Evolutionary conservation across 2,888 invertebrate species (phyloP), one percentile per base, ranked within the genome.

Genomic region (Eupeodes luniger): DNA sequence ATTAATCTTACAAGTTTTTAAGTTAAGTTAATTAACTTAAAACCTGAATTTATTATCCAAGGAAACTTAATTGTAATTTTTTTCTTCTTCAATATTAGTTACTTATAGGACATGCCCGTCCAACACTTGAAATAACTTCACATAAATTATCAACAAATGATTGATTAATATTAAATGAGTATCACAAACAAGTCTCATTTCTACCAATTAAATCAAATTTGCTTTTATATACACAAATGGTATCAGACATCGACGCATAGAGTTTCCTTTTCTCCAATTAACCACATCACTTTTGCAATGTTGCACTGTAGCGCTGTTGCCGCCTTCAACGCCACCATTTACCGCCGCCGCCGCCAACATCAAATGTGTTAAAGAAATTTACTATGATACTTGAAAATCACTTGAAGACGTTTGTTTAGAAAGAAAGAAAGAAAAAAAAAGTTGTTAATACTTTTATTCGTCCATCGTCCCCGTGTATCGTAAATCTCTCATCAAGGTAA

Each of bases 401-500:
- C 10, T 70, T 70, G 12, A 57, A 57, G 72, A 69, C 55, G 40
- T 40, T 40, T 40, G 51, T 49, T 69, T 69, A 1, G 4, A 36
- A 51, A 34, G n/a, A 49, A 66, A 1, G 4, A 36, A 51, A 34
- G n/a, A 49, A 11, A 34, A 1, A 27, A 62, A 62, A 4, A 12
- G 34, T 67, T 36, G 51, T 27, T 69, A 12, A 40, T 12, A 34
- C 51, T n/a, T 16, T 69, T 11, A 27, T 40, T 16, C n/a, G 27
- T 64, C 61, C 55, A 40, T 40, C 40, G 40, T 9, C 61, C 55
- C 19, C 16, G 4, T 14, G 7, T 51, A 61, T 69, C 49, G 61
- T 67, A 53, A 74, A 62, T 64, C 53, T 76, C 47, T 57, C 83
- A 59, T 9, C 72, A 72, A 72, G 72, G 72, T 72, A 84, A 78